Evolutionary conservation across 2,888 invertebrate genomes (phyloP).

Genomic region (Globia sparganii): DNA sequence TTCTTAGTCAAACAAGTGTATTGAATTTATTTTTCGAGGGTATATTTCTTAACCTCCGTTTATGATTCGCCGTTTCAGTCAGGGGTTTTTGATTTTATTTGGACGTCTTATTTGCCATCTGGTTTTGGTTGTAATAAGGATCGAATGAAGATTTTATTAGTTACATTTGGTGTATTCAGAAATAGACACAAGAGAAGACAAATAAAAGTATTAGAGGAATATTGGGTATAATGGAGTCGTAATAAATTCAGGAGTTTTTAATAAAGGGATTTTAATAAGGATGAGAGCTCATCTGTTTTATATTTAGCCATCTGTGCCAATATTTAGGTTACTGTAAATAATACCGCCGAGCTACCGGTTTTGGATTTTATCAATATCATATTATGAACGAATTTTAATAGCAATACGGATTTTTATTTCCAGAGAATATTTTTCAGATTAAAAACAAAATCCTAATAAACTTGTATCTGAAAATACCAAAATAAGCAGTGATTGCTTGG

Average conservation of each 20-base stretch:
- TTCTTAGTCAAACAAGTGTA: slow-evolving; percentile 70
- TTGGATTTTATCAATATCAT: slow-evolving; percentile 2
- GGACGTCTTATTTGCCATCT: slow-evolving; percentile 54
- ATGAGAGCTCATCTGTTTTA: slow-evolving; percentile 12
- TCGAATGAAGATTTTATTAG: slow-evolving; percentile 46
- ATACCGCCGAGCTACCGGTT: not conserved
- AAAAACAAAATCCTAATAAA: slow-evolving; percentile 15
- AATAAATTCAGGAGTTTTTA: slow-evolving; percentile 24
- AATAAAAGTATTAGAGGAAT: slow-evolving; percentile 7
- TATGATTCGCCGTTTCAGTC: slow-evolving; percentile 52
- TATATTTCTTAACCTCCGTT: slow-evolving; percentile 57
- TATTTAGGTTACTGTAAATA: slow-evolving; percentile 21
- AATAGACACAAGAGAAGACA: slow-evolving; percentile 9
- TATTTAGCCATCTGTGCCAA: slow-evolving; percentile 12
- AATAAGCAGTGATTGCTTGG: slow-evolving; percentile 1
- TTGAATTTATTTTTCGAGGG: slow-evolving; percentile 64
- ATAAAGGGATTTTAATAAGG: slow-evolving; percentile 16
- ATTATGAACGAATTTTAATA: slow-evolving; percentile 6
- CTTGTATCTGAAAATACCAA: not conserved
- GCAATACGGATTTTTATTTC: not conserved
- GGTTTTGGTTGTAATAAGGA: slow-evolving; percentile 33
- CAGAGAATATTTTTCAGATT: not conserved
- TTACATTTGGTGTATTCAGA: slow-evolving; percentile 9
- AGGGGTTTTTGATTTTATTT: slow-evolving; percentile 60
- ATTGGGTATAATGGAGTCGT: slow-evolving; percentile 13